Conservation (phyloP, 2,888 invertebrate species). For the Drosophila heteroneura region DNA sequence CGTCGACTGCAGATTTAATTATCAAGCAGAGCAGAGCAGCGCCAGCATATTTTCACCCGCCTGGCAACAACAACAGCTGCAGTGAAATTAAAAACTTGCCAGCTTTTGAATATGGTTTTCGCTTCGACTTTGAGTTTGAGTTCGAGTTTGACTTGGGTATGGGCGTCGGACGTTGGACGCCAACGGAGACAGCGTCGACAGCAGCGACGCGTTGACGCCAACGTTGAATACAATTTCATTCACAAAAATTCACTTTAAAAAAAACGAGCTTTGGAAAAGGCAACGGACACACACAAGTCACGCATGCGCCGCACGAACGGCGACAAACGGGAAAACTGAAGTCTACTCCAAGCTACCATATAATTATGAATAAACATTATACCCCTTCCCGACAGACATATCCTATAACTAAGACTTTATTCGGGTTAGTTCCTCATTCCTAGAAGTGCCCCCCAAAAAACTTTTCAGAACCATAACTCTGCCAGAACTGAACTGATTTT, state of each 20-base stretch:
- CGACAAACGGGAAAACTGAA: slow-evolving; percentile 25
- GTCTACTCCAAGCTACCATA: slow-evolving; percentile 3
- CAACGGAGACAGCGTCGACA: slow-evolving; percentile 42
- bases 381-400: neutral
- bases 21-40: slow-evolving; percentile 40
- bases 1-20: slow-evolving; percentile 75
- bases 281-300: slow-evolving; percentile 81
- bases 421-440: neutral
- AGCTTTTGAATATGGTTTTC: slow-evolving; percentile 21
- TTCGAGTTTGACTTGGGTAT: slow-evolving; percentile 34
- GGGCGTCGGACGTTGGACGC: slow-evolving; percentile 46
- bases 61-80: slow-evolving; percentile 61
- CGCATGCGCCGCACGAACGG: slow-evolving; percentile 77
- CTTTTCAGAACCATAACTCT: neutral
- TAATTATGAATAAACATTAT: neutral
- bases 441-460: neutral
- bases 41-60: slow-evolving; percentile 70
- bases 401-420: neutral
- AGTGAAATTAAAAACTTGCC: slow-evolving; percentile 59
- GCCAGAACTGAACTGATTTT: neutral
- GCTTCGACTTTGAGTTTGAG: slow-evolving; percentile 4
- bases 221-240: slow-evolving; percentile 80
- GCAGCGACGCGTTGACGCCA: slow-evolving; percentile 49
- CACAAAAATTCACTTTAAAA: slow-evolving; percentile 75
- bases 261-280: slow-evolving; percentile 65